Evolutionary conservation across 2,797 vertebrate genomes (phyloP), one percentile per base, ranked within the genome.

Genomic region (Hypotaenidia okinawae): DNA sequence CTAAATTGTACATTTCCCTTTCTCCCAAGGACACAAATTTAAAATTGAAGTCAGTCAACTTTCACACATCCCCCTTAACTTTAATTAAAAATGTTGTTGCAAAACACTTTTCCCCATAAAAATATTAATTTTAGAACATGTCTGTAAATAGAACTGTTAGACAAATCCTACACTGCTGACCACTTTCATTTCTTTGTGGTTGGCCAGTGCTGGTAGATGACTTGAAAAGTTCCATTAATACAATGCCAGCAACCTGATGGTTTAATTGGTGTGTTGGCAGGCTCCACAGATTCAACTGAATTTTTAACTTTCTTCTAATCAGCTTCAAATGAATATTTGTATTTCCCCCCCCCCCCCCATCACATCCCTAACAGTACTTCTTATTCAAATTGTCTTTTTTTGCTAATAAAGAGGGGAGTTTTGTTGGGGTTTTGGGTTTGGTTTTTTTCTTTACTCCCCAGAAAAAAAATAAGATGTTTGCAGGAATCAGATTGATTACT

Each of bases 301-400:
- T 73, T 87, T 84, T 79, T 57, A 68, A 45, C 52, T 69, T 84
- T 49, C 52, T 67, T 22, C 39, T 90, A 24, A 84, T 58, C 63
- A 77, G 19, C 85, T 92, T 68, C 89, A 89, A 64, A 49, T 22
- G 51, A 77, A 76, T 74, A 49, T 51, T 68, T 49, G 37, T 66
- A 43, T 90, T 70, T 76, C 33, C 33, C 33, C 33, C 33, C n/a
- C 33, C 13, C 32, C 28, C 25, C 30, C n/a, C 21, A 47, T 68
- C 76, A 70, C 28, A 61, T 30, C 32, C 41, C 55, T 55, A 79
- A 66, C 28, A 9, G 59, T 47, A 85, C 51, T 93, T 86, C 63
- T 74, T 59, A 75, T 33, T 91, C 67, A 57, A 68, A 93, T 19
- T 78, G n/a, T 39, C 81, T 89, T 82, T 78, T 88, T 93, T 92